A percentile compares a stretch with the other conserved stretches of the same genome.
phyloP scores from a whole-genome alignment of 2,113 vertebrate genomes.

The Hippoglossus stenolepis region DNA sequence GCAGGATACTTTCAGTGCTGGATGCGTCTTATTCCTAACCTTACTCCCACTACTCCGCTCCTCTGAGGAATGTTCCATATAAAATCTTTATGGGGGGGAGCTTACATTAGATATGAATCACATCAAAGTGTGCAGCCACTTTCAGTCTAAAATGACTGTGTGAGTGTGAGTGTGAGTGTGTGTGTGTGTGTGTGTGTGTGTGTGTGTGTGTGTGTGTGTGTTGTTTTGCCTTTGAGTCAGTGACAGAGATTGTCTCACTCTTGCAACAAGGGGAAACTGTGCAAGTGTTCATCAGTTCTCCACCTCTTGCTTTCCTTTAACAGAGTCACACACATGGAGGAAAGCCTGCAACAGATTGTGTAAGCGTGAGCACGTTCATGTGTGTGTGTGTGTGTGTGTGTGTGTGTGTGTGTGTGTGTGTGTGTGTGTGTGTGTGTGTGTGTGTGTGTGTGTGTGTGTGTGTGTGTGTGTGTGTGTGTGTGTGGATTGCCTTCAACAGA shows the following conservation, averaged over 20 bases:
- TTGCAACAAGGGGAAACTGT: conserved; percentile 25
- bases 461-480: too few relatives aligned
- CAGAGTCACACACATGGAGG: conserved; percentile 9
- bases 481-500: conserved; percentile 17
- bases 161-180: too few relatives aligned
- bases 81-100: conserved; percentile 25
- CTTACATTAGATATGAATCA: conserved; percentile 18
- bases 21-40: background rate
- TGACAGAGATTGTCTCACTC: background rate
- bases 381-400: too few relatives aligned
- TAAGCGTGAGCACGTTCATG: background rate
- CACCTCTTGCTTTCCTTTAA: conserved; percentile 23
- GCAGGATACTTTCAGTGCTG: background rate
- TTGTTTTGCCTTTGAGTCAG: background rate
- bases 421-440: conserved; percentile 10
- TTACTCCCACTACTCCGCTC: conserved; percentile 5
- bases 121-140: background rate
- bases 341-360: conserved; percentile 10
- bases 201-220: background rate
- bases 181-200: background rate
- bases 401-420: too few relatives aligned
- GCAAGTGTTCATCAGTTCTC: conserved; percentile 5
- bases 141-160: background rate
- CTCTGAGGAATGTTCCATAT: conserved; percentile 8
- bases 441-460: background rate